These are phyloP conservation scores for Bombus difficillimus DNA, from an alignment of 1,140 invertebrate species.

Conservation along the genomic window DNA sequence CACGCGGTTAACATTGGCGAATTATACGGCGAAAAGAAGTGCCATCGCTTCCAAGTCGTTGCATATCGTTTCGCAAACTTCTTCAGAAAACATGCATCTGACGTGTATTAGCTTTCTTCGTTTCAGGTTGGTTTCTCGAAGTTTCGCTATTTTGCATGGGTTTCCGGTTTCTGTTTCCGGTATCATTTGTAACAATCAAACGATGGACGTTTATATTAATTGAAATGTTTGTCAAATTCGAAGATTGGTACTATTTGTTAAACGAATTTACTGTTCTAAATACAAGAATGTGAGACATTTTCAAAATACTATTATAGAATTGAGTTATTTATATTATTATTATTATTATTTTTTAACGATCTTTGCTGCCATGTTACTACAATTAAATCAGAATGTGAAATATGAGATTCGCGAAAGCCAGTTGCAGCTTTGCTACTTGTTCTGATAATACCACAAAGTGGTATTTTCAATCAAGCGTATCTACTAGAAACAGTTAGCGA, in stretches of 20 bases:
- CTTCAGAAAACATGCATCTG: background rate
- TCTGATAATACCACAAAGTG: background rate
- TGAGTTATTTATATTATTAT: too few species aligned
- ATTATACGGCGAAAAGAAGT: slow-evolving; percentile 23
- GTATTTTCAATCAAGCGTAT: background rate
- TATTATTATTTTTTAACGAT: too few species aligned
- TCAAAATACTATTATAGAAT: too few species aligned
- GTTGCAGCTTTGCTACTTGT: background rate
- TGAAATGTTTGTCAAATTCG: too few species aligned
- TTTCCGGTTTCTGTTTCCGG: too few species aligned
- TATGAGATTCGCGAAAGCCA: background rate
- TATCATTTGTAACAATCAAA: too few species aligned
- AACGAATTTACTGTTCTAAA: too few species aligned
- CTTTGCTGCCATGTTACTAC: too few species aligned
- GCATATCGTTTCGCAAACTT: background rate
- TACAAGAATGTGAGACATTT: too few species aligned
- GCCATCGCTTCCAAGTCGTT: slow-evolving; percentile 26
- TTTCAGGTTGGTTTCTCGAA: background rate
- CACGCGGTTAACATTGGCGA: slow-evolving; percentile 6
- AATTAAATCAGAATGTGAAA: background rate
- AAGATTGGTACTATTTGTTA: too few species aligned
- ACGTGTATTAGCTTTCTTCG: background rate
- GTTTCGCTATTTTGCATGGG: background rate
- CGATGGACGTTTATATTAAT: too few species aligned
- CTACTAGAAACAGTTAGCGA: background rate